phyloP scores from a whole-genome alignment of 2,888 invertebrate species.

The Lycaena phlaeas region DNA sequence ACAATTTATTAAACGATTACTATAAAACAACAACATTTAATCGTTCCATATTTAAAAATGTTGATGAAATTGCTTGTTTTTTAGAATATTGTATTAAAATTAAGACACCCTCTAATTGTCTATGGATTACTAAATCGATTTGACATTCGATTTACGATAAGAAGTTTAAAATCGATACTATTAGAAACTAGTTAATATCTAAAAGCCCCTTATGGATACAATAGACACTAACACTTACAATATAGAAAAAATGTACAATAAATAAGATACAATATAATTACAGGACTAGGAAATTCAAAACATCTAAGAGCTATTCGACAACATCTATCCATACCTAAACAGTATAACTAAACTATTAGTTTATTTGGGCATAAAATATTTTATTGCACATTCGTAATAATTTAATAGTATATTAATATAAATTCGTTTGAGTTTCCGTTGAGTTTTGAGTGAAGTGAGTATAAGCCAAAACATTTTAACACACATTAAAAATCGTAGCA shows the following conservation, averaged over 20 bases:
- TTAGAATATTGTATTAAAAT: constrained; percentile 47
- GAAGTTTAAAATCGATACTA: background rate
- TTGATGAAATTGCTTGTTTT: constrained; percentile 47
- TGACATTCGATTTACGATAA: background rate
- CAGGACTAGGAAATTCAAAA: no score
- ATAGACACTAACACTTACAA: background rate
- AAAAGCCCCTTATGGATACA: constrained; percentile 4
- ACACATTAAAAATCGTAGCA: no score
- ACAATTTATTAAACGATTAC: constrained; percentile 44
- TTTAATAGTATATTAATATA: no score
- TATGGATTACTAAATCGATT: constrained; percentile 15
- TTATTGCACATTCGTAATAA: no score
- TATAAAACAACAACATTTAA: constrained; percentile 22
- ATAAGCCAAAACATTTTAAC: background rate
- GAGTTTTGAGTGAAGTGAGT: no score
- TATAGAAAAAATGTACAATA: no score
- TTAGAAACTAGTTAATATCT: constrained; percentile 3
- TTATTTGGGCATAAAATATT: no score
- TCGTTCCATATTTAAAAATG: constrained; percentile 24
- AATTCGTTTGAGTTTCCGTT: constrained; percentile 4
- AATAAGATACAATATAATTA: no score
- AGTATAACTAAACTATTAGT: no score
- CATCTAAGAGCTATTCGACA: no score
- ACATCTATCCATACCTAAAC: no score
- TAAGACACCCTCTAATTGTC: constrained; percentile 26